These are phyloP conservation scores for Sterna hirundo DNA, from an alignment of 2,113 vertebrate genomes.

Conservation along the genomic window DNA sequence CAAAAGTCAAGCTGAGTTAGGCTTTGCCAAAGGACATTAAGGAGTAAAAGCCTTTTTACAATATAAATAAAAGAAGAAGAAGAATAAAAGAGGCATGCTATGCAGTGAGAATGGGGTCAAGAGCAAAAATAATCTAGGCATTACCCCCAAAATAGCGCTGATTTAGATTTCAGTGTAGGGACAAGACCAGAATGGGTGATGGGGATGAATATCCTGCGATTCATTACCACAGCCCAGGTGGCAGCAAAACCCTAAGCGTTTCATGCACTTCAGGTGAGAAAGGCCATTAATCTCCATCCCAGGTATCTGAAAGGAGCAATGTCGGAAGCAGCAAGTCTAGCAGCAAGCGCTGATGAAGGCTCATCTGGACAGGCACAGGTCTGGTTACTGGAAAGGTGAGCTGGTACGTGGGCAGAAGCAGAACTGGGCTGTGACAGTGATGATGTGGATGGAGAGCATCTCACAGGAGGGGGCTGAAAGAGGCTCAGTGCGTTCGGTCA, in stretches of 20 bases:
- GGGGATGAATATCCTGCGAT: background rate
- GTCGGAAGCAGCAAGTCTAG: background rate
- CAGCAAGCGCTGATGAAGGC: background rate
- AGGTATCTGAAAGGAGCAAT: background rate
- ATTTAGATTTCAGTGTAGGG: background rate
- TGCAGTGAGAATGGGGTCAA: background rate
- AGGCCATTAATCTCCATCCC: background rate
- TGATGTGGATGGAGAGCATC: accelerated
- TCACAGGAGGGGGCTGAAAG: background rate
- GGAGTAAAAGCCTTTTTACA: background rate
- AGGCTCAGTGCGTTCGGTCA: background rate
- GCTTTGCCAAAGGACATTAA: background rate
- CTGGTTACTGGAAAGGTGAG: background rate
- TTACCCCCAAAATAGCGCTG: background rate
- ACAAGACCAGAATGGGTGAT: background rate
- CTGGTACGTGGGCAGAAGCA: background rate
- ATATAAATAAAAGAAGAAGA: background rate
- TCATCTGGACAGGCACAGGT: background rate
- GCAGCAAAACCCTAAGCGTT: background rate
- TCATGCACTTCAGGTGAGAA: background rate
- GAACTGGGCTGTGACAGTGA: background rate
- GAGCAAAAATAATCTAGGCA: background rate
- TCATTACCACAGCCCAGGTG: background rate
- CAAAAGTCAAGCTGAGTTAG: background rate
- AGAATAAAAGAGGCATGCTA: background rate